phyloP scores from a whole-genome alignment of 1,140 invertebrate genomes.

The Drosophila trapezifrons region DNA sequence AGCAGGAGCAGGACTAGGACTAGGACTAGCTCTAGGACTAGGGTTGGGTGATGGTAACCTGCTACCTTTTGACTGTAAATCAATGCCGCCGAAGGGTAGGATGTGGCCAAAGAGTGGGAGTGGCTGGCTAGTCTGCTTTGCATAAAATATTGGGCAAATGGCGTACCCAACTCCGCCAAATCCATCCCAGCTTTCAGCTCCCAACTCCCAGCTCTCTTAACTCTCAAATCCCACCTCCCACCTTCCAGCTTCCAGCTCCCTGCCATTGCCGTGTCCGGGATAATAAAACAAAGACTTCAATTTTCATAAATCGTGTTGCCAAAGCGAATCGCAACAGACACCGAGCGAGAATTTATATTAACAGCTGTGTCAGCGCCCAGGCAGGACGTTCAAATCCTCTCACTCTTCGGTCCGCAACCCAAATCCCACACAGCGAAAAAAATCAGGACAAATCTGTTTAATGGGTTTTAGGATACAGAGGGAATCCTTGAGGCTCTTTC shows the following conservation, averaged over 20 bases:
- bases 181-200: not conserved
- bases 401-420: constrained; percentile 1
- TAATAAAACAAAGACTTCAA: constrained; percentile 79
- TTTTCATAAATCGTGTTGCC: constrained; percentile 78
- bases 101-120: not conserved
- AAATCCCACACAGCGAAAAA: constrained; percentile 2
- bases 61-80: constrained; percentile 58
- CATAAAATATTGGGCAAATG: constrained; percentile 70
- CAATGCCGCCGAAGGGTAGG: constrained; percentile 34
- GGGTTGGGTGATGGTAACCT: constrained; percentile 25
- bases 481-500: not conserved
- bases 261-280: constrained; percentile 29
- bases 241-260: not conserved
- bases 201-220: not conserved
- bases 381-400: constrained; percentile 34
- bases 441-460: not conserved
- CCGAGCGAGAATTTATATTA: constrained; percentile 69
- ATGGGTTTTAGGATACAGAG: not conserved
- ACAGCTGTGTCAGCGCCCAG: constrained; percentile 59
- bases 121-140: constrained; percentile 51
- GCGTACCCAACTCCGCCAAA: not conserved
- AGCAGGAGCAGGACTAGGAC: not conserved
- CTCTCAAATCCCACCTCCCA: not conserved
- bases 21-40: not conserved
- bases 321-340: constrained; percentile 57